Base-by-base conservation (phyloP, 2,797 vertebrate species). In the Diplodus sargus region DNA sequence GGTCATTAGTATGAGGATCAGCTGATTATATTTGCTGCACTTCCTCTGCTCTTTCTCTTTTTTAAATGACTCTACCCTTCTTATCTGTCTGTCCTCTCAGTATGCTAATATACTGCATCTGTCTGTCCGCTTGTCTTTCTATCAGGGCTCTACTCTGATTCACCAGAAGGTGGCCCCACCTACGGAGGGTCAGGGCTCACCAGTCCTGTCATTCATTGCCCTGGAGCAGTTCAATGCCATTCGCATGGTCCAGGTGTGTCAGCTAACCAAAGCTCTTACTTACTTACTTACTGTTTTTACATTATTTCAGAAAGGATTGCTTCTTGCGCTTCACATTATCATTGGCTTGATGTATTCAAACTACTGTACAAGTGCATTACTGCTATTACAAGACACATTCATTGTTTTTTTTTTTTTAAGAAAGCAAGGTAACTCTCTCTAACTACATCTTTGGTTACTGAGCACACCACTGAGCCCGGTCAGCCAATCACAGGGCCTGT, bases 141-240 rank as follows among this genome's bases (percentile, higher is more conserved):
- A 13, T 76, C 80, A 99, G 98, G 97, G 96, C 85, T 98, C 97
- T 51, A 94, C 95, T 81, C 90, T 99, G 85, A 98, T 99, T 91
- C 97, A 99, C 91, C 97, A 97, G 91, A 99, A 99, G 85, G 93
- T 98, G 5, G 91, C 92, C 51, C 94, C 95, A 78, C 98, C 97
- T 39, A 93, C 93, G 42, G 97, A 99, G 62, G 94, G 93, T 0
- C 95, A 96, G 45, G 95, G 90, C 45, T 99, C 97, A 48, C 98
- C 98, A 0, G 86, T 99, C 56, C 83, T 96, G 25, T 97, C 97
- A 0, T 99, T 99, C 84, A 92, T 98, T 79, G 54, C 92, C 67
- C 93, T 99, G 82, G 98, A 99, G 72, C 97, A 98, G 54, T 98
- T 96, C 90, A 99, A 94, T 69, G 97, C 95, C 14, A 91, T 99